Percentiles rank a stretch among this genome's conserved stretches.
phyloP scores from a whole-genome alignment of 2,797 vertebrate genomes.

The Channa striata region DNA sequence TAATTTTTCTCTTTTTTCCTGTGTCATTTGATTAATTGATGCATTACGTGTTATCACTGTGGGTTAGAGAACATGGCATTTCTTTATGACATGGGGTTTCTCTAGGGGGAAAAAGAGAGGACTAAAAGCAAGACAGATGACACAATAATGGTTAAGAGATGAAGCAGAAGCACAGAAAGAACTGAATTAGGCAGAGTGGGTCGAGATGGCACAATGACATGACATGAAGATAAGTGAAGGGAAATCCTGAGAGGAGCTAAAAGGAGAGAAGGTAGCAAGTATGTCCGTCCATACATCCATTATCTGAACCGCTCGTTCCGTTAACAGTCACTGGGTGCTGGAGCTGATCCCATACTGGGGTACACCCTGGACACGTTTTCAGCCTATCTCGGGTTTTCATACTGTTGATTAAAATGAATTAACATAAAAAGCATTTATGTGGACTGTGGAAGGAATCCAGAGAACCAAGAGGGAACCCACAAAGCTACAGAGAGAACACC shows the following conservation, averaged over 20 bases:
- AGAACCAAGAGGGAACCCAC: no score
- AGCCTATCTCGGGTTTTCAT: no score
- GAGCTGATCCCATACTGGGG: no score
- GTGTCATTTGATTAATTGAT: no score
- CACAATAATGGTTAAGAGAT: constrained; percentile 14
- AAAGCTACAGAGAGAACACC: no score
- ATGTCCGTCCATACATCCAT: no score
- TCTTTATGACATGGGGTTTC: not conserved
- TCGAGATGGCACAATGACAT: constrained; percentile 8
- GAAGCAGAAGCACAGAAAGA: not conserved
- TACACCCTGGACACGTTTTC: no score
- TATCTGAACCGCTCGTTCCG: no score
- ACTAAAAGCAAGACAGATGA: constrained; percentile 10
- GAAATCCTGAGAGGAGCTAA: not conserved
- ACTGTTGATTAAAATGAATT: no score
- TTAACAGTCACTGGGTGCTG: no score
- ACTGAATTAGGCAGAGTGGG: constrained; percentile 9
- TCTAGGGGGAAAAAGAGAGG: not conserved
- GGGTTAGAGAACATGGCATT: not conserved
- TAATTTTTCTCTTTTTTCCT: not conserved
- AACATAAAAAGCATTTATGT: no score
- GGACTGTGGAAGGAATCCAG: no score
- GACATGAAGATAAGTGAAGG: constrained; percentile 2
- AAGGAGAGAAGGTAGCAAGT: not conserved
- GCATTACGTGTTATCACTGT: not conserved